These are phyloP conservation scores for Apoda limacodes DNA, from an alignment of 2,888 invertebrate species.

Conservation along the genomic window DNA sequence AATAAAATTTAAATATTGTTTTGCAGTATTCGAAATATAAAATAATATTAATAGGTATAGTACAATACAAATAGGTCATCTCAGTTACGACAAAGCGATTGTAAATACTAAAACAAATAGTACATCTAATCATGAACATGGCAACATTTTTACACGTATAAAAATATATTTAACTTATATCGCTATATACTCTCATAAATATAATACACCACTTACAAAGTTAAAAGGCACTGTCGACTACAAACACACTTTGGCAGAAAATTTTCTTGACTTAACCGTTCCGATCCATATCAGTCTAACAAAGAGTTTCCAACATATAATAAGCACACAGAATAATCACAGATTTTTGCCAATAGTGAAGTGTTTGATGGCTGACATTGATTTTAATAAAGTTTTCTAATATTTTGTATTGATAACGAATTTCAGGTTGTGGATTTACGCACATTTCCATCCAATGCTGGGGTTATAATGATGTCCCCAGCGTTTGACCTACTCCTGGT, in stretches of 20 bases:
- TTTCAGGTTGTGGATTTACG: conserved; percentile 61
- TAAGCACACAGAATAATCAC: conserved; percentile 54
- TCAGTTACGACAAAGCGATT: no score
- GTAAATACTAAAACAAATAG: no score
- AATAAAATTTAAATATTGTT: no score
- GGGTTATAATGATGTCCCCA: conserved; percentile 81
- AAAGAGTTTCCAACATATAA: conserved; percentile 35
- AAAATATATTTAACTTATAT: conserved; percentile 62
- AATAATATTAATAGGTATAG: no score
- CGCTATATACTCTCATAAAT: conserved; percentile 63
- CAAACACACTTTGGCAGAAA: conserved; percentile 71
- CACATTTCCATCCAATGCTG: conserved; percentile 46
- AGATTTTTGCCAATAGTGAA: conserved; percentile 63
- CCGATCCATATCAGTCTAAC: conserved; percentile 31
- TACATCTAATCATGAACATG: conserved; percentile 60
- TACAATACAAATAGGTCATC: no score
- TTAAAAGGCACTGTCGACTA: conserved; percentile 69
- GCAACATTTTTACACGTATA: conserved; percentile 67
- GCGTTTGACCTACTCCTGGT: conserved; percentile 81
- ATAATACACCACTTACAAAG: conserved; percentile 53
- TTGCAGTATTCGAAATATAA: no score
- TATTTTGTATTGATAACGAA: conserved; percentile 29
- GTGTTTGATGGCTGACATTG: conserved; percentile 59
- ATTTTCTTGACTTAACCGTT: conserved; percentile 46
- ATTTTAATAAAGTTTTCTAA: conserved; percentile 44